These are phyloP conservation scores for Neoaliturus tenellus DNA, from an alignment of 2,888 invertebrate species.

Conservation along the genomic window DNA sequence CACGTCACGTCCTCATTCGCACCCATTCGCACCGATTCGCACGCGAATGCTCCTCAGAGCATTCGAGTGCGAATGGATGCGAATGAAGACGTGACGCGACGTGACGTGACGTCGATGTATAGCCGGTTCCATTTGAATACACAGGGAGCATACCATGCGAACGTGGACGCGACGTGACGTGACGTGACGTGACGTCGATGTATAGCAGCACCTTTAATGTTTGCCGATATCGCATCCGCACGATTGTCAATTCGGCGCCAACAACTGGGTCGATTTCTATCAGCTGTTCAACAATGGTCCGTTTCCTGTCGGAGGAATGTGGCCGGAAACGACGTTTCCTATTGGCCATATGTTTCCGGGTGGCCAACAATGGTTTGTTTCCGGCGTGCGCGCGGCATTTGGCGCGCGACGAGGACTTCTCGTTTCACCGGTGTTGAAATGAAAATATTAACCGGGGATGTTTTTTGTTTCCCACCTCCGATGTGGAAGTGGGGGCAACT, in stretches of 20 bases:
- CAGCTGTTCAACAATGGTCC: slow-evolving; percentile 38
- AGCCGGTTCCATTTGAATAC: too few species aligned
- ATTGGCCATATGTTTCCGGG: slow-evolving; percentile 52
- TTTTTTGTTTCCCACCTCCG: slow-evolving; percentile 16
- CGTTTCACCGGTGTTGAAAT: background rate
- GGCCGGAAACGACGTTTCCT: slow-evolving; percentile 32
- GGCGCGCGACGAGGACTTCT: slow-evolving; percentile 16
- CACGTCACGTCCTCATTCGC: too few species aligned
- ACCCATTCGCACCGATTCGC: too few species aligned
- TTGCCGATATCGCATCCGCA: background rate
- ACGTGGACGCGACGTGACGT: too few species aligned
- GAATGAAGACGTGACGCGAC: too few species aligned
- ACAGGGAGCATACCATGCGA: too few species aligned
- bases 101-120: too few species aligned
- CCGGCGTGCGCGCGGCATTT: slow-evolving; percentile 39
- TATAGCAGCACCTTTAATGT: too few species aligned
- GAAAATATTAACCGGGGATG: background rate
- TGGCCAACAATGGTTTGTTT: slow-evolving; percentile 41
- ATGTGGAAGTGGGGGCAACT: background rate
- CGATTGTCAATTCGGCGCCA: too few species aligned
- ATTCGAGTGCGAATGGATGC: too few species aligned
- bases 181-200: too few species aligned
- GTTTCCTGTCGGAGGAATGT: slow-evolving; percentile 33
- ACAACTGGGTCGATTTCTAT: slow-evolving; percentile 46
- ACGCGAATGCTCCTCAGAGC: too few species aligned